A percentile compares a stretch with the other conserved stretches of the same genome.
Evolutionary conservation across 1,140 invertebrate genomes (phyloP).

Genomic region (Steinernema khuongi): DNA sequence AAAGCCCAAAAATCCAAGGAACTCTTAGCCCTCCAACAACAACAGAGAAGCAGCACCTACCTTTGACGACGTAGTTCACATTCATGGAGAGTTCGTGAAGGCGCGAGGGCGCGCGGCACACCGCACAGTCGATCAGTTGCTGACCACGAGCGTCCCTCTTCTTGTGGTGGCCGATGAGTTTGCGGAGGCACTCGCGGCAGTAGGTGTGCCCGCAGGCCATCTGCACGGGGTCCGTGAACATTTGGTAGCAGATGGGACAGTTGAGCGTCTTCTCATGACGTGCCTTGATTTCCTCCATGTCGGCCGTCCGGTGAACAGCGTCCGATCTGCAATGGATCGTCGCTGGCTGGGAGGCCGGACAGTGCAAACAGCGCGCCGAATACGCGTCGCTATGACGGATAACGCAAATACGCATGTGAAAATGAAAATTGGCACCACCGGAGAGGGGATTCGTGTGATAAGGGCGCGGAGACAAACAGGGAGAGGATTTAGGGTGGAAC

Average conservation of each 20-base stretch:
- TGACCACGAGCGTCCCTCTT: not conserved
- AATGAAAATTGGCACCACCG: not conserved
- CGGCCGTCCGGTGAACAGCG: not conserved
- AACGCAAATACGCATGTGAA: not conserved
- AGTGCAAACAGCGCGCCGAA: conserved; percentile 1
- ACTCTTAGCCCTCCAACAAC: too few relatives aligned
- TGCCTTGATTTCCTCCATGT: not conserved
- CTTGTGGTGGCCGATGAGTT: not conserved
- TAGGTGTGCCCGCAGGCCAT: conserved; percentile 1
- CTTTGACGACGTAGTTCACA: not conserved
- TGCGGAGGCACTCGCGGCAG: not conserved
- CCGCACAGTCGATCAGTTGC: not conserved
- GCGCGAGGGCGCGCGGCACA: not conserved
- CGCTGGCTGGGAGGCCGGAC: not conserved
- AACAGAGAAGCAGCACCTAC: too few relatives aligned
- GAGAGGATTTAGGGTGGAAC: too few relatives aligned
- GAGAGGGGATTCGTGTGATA: not conserved
- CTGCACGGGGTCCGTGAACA: not conserved
- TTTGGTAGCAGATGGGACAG: not conserved
- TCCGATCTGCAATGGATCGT: not conserved
- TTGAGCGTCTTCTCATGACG: not conserved
- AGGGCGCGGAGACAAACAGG: too few relatives aligned
- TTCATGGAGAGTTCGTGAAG: not conserved
- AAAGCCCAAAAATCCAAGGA: too few relatives aligned
- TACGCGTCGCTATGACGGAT: not conserved